Base-by-base conservation (phyloP, 2,888 invertebrate genomes). In the Ametastegia equiseti region DNA sequence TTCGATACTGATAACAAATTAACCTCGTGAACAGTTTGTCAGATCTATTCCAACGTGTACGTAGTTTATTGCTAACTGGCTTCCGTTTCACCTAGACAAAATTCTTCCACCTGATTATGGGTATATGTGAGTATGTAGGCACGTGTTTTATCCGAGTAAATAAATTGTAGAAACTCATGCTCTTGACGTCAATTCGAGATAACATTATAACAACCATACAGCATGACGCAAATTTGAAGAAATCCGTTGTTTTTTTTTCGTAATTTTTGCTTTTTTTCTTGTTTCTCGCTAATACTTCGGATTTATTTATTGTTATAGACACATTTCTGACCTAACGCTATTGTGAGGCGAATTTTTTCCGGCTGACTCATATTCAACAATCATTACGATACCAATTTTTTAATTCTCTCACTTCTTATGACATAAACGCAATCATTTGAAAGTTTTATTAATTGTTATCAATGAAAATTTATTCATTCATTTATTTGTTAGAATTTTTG, bases 131-230 rank as follows among this genome's bases (percentile, higher is more conserved):
- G n/a, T n/a, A n/a, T n/a, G n/a, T n/a, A n/a, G n/a, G n/a, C n/a
- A n/a, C 15, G 1, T 54, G 23, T 71, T 71, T 47, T 47, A 71
- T n/a, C 3, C 2, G 15, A 47, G n/a, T 30, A 27, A 71, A 71
- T 71, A 47, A 47, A 71, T 71, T 71, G 15, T 15, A 13, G 9
- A n/a, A 71, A 47, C n/a, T 71, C n/a, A 27, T 47, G 7, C 45
- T 71, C 45, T n/a, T 71, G 71, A 71, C 71, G 71, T 71, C 71
- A 71, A 30, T 3, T 45, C 11, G 27, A 71, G 71, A 71, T 71
- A 71, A 71, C 45, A 27, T 4, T 27, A 71, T 71, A 71, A 71
- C 45, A 27, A 6, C n/a, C 30, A n/a, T 30, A 71, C 27, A 9
- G 13, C 23, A 3, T 71, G 71, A 45, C 71, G 71, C 71, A 71